Evolutionary conservation across 1,140 invertebrate genomes (phyloP), one percentile per base, ranked within the genome.

Genomic region (Drosophila setifemur): DNA sequence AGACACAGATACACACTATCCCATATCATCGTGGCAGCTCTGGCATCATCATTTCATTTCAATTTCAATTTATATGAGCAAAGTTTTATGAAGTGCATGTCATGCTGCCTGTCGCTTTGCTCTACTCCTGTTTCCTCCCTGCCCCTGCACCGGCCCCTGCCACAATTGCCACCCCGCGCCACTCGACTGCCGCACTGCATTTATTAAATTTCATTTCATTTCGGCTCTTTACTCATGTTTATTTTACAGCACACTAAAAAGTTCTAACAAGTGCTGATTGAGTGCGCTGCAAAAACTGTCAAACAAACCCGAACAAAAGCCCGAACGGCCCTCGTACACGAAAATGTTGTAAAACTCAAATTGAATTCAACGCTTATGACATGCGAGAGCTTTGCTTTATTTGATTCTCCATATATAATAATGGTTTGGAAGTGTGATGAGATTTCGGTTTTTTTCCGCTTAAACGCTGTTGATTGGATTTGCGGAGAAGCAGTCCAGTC

Each of bases 51-150:
- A 75, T 75, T 75, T 75, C 73, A 85, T 83, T 82, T 82, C 78
- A 82, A 82, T 82, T 83, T 83, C 78, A 83, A 83, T 83, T 83
- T 83, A 85, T 83, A 83, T 83, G 78, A 83, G 79, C 64, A 83
- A 83, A 83, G 64, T 83, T 83, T 83, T 83, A 83, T 83, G 79
- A 83, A 83, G 79, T 83, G 74, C 74, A 83, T 83, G 78, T 83
- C 79, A 85, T 71, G 70, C 64, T 78, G 79, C 47, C 74, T 66
- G 47, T 52, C 57, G 33, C 67, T 35, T 12, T 43, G 55, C 52
- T 23, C 37, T 25, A n/a, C 47, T 50, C 43, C 26, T 14, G 26
- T 45, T 40, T 58, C 42, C 47, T 21, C 16, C 8, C 1, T 31
- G 5, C 29, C 37, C n/a, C n/a, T n/a, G n/a, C n/a, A n/a, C n/a